Conservation (phyloP, 1,140 invertebrate species). For the Scaptomyza montana region DNA sequence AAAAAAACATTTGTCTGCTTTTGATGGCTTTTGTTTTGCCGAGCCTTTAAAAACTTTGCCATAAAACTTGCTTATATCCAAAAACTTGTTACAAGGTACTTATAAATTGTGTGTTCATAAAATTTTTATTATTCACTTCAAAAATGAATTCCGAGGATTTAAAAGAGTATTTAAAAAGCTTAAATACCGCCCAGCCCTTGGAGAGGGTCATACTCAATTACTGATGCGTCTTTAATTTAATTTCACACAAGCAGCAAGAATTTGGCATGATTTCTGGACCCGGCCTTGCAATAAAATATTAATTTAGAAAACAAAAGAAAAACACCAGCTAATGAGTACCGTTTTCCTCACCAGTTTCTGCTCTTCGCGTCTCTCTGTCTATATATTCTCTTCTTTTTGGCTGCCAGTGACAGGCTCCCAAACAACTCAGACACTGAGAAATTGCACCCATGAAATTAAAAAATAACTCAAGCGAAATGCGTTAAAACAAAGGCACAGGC, state of each 20-base stretch:
- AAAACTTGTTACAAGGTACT: constrained; percentile 24
- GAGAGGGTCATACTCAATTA: constrained; percentile 52
- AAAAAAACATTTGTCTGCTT: constrained; percentile 62
- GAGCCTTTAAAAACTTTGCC: constrained; percentile 41
- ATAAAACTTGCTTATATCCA: constrained; percentile 57
- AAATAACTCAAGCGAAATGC: constrained; percentile 79
- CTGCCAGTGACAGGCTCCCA: constrained; percentile 44
- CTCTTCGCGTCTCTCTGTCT: not conserved
- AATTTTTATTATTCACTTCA: not conserved
- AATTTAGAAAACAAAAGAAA: constrained; percentile 48
- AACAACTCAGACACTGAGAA: constrained; percentile 75
- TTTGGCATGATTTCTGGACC: constrained; percentile 48
- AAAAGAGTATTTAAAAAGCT: constrained; percentile 9
- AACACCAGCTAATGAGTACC: constrained; percentile 63
- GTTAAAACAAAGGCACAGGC: constrained; percentile 68
- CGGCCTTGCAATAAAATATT: constrained; percentile 45
- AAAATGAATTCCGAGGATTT: not conserved
- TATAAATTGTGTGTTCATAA: constrained; percentile 37
- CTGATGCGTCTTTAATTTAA: constrained; percentile 71
- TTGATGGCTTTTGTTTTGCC: constrained; percentile 16
- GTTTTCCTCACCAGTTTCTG: constrained; percentile 16
- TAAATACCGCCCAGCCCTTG: not conserved
- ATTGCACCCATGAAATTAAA: constrained; percentile 79
- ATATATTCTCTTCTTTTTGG: constrained; percentile 31
- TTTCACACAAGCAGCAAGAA: constrained; percentile 65